phyloP scores from a whole-genome alignment of 2,113 vertebrate genomes.

The Lethenteron reissneri region DNA sequence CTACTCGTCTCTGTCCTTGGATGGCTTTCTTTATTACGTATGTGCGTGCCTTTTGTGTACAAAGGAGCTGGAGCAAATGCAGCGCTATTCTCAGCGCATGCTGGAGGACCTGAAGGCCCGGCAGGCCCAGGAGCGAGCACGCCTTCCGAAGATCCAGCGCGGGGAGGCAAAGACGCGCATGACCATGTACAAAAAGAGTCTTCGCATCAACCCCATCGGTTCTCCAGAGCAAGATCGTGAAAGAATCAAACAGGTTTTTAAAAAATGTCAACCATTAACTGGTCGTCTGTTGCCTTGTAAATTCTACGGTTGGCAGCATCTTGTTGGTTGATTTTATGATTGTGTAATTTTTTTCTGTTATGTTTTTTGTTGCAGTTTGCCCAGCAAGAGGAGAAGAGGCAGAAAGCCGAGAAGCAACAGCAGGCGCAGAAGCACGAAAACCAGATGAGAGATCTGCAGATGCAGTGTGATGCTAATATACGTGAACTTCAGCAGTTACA shows the following conservation, averaged over 20 bases:
- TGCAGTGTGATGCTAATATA: constrained; percentile 71
- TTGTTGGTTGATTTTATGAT: no score
- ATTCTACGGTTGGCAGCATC: no score
- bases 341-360: no score
- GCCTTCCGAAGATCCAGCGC: constrained; percentile 76
- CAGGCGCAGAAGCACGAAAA: constrained; percentile 94
- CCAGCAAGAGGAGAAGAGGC: constrained; percentile 76
- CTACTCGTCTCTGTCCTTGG: no score
- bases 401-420: constrained; percentile 76
- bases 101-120: constrained; percentile 42
- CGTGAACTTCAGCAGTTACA: constrained; percentile 78
- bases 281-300: no score
- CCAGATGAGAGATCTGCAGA: constrained; percentile 83
- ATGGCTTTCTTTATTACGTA: no score
- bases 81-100: constrained; percentile 86
- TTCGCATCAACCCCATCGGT: constrained; percentile 50
- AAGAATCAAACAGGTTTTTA: constrained; percentile 59
- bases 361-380: constrained; percentile 35
- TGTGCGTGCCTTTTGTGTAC: background rate
- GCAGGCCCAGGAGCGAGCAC: constrained; percentile 64
- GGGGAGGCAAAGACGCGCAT: constrained; percentile 73
- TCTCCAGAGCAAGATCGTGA: constrained; percentile 50
- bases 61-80: constrained; percentile 87
- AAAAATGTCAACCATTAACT: no score
- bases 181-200: constrained; percentile 94